Evolutionary conservation across 2,888 invertebrate species (phyloP), one percentile per base, ranked within the genome.

Genomic region (Xanthostigma xanthostigma): DNA sequence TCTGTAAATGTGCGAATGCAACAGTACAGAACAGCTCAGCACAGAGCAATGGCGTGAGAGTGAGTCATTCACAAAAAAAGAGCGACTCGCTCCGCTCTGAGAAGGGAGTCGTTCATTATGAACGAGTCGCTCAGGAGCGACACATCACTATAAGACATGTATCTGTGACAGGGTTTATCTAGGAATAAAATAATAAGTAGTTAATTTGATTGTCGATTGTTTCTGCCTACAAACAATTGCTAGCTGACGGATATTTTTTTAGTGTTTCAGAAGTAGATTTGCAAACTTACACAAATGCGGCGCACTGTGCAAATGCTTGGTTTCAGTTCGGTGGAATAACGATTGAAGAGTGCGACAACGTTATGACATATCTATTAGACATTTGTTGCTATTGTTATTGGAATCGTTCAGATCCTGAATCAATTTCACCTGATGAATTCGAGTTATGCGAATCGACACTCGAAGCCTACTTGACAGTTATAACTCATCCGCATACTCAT

Each of bases 221-320:
- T 27, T 27, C 27, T 27, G 27, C 6, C 27, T 27, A 27, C 6
- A 6, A 27, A 27, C 6, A 27, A 27, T 27, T 27, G 27, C 27
- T 5, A 27, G 27, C 27, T 27, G 6, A 27, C 6, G 27, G 6
- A 27, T 55, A 34, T 51, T 60, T 59, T 60, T 59, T 51, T 60
- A 59, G 62, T 47, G 61, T 65, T 62, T 58, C 62, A 61, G 63
- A 68, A 56, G 66, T 69, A 43, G 66, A 69, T 52, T 66, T 71
- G 53, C 70, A 66, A 50, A 74, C 73, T 17, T 70, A 74, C 62
- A 63, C 68, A 36, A 71, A 75, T 53, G 73, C 76, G 3, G 69
- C 73, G 3, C 70, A 73, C 56, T 77, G 77, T 59, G 70, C 73
- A 10, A 68, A 68, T 37, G 69, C 74, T 44, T 84, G 84, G 84